phyloP scores from a whole-genome alignment of 1,140 invertebrate species.

The Melipona quadrifasciata region DNA sequence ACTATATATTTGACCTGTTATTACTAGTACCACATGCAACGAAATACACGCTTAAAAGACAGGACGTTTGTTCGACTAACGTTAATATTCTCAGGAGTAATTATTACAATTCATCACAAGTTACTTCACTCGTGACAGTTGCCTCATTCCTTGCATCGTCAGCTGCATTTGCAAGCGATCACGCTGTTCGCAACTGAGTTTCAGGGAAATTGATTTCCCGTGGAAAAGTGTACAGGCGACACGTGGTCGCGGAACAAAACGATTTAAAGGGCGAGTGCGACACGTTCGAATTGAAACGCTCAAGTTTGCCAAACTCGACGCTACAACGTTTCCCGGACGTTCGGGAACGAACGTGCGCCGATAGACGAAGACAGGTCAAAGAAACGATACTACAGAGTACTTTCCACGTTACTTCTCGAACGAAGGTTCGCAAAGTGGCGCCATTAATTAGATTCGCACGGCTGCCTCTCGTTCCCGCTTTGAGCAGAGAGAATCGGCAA shows the following conservation, averaged over 20 bases:
- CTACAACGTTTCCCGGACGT: too few relatives aligned
- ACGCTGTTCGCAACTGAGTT: background rate
- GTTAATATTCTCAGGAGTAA: too few relatives aligned
- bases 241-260: background rate
- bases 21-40: too few relatives aligned
- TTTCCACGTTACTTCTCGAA: background rate
- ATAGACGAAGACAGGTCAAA: background rate
- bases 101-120: too few relatives aligned
- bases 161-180: background rate
- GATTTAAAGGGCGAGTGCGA: background rate
- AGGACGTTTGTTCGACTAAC: too few relatives aligned
- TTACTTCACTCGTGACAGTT: too few relatives aligned
- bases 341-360: background rate
- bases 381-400: background rate
- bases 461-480: background rate
- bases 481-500: background rate
- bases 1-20: too few relatives aligned
- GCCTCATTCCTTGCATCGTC: too few relatives aligned
- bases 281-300: slow-evolving; percentile 1
- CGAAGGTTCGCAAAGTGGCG: slow-evolving; percentile 1
- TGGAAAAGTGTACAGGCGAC: background rate
- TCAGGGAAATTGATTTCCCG: background rate
- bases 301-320: background rate
- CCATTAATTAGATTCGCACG: slow-evolving; percentile 36
- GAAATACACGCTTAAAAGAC: too few relatives aligned